Conservation (phyloP, 2,888 invertebrate genomes). For the Trissolcus japonicus region DNA sequence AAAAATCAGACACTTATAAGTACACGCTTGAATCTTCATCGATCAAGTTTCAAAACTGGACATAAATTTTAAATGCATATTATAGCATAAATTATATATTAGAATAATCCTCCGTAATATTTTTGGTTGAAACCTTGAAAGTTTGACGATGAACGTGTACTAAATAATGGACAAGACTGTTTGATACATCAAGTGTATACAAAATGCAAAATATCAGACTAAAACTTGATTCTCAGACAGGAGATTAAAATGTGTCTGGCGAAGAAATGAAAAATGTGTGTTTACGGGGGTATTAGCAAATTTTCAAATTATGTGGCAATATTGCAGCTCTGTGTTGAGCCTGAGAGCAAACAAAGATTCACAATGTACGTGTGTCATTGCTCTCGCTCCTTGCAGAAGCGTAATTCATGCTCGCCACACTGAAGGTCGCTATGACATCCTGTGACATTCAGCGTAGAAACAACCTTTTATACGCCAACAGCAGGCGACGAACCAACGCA, state of each 20-base stretch:
- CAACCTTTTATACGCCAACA: slow-evolving; percentile 39
- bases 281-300: slow-evolving; percentile 10
- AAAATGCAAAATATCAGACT: too few species aligned
- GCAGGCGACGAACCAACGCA: slow-evolving; percentile 37
- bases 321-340: slow-evolving; percentile 22
- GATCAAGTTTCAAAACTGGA: too few species aligned
- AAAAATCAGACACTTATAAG: too few species aligned
- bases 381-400: slow-evolving; percentile 35
- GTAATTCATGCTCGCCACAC: slow-evolving; percentile 46
- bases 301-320: slow-evolving; percentile 40
- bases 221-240: too few species aligned
- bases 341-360: slow-evolving; percentile 30
- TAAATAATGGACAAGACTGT: too few species aligned
- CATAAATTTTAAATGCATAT: too few species aligned
- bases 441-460: slow-evolving; percentile 40
- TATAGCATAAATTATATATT: too few species aligned
- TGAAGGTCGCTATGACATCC: slow-evolving; percentile 44
- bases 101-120: too few species aligned
- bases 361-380: slow-evolving; percentile 19
- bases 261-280: slow-evolving; percentile 26
- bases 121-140: too few species aligned
- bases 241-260: slow-evolving; percentile 14
- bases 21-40: too few species aligned
- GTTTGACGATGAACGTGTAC: too few species aligned
- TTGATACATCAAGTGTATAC: too few species aligned